These are phyloP conservation scores for Arvicanthis niloticus DNA, from an alignment of 2,113 vertebrate genomes.

Conservation along the genomic window DNA sequence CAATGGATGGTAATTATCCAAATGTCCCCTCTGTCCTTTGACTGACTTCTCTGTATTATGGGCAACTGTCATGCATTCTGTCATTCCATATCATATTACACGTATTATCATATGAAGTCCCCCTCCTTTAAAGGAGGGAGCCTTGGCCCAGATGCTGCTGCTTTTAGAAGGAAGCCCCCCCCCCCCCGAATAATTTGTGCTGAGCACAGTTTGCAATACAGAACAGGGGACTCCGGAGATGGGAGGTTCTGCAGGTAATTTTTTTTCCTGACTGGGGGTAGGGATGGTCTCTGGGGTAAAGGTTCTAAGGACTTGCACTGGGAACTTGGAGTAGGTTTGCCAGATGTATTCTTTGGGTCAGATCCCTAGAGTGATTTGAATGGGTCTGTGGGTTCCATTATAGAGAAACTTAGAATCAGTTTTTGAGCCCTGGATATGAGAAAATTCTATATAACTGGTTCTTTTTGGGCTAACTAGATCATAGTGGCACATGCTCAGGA, in stretches of 20 bases:
- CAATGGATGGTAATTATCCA: slow-evolving; percentile 93
- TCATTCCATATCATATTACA: slow-evolving; percentile 93
- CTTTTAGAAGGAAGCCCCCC: slow-evolving; percentile 83
- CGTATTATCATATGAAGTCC: slow-evolving; percentile 91
- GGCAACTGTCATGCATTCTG: slow-evolving; percentile 93
- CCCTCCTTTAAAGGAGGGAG: slow-evolving; percentile 87
- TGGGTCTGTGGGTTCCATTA: slow-evolving; percentile 16
- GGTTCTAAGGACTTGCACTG: slow-evolving; percentile 41
- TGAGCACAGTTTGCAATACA: slow-evolving; percentile 84
- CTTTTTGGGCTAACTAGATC: not conserved
- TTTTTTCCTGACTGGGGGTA: slow-evolving; percentile 78
- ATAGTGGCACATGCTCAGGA: not conserved
- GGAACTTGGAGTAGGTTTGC: slow-evolving; percentile 36
- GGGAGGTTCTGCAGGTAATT: slow-evolving; percentile 89
- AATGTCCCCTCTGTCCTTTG: slow-evolving; percentile 93
- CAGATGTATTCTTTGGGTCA: slow-evolving; percentile 52
- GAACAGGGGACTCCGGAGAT: slow-evolving; percentile 84
- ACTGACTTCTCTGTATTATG: slow-evolving; percentile 91
- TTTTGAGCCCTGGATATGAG: slow-evolving; percentile 41
- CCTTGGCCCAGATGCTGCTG: slow-evolving; percentile 89
- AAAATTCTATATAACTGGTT: slow-evolving; percentile 26
- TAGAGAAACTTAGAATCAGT: slow-evolving; percentile 63
- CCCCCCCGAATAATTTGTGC: slow-evolving; percentile 84
- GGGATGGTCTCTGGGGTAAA: slow-evolving; percentile 56
- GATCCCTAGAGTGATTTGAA: slow-evolving; percentile 46